These are phyloP conservation scores for Halocaridina rubra DNA, from an alignment of 2,888 invertebrate species.

Conservation along the genomic window DNA sequence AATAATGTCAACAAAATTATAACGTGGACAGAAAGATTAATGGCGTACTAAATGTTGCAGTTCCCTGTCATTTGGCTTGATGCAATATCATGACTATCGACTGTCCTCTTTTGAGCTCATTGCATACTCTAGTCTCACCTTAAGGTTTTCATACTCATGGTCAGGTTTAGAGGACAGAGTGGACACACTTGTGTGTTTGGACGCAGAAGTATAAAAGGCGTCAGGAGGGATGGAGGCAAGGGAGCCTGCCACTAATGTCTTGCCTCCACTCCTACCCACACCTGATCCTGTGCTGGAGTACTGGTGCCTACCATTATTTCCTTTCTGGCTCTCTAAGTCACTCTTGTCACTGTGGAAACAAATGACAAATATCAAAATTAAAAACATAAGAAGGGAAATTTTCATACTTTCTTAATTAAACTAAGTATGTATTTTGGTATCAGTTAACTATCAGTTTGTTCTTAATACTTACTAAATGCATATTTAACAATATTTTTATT, in stretches of 20 bases:
- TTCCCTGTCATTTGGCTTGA: no score
- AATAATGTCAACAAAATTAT: no score
- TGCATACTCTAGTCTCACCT: slow-evolving; percentile 45
- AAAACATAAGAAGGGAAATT: no score
- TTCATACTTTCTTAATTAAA: no score
- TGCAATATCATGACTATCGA: no score
- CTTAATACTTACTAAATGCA: no score
- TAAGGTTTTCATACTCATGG: slow-evolving; percentile 54
- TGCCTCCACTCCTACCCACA: slow-evolving; percentile 33
- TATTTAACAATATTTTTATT: no score
- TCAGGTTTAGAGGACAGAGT: slow-evolving; percentile 55
- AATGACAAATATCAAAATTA: no score
- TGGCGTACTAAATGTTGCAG: no score
- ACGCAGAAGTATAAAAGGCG: slow-evolving; percentile 47
- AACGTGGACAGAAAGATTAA: no score
- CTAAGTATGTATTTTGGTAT: no score
- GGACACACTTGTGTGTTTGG: slow-evolving; percentile 38
- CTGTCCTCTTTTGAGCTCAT: slow-evolving; percentile 18
- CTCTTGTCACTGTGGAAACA: slow-evolving; percentile 39
- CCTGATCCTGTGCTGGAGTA: slow-evolving; percentile 15
- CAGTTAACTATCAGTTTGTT: no score
- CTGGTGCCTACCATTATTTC: slow-evolving; percentile 50
- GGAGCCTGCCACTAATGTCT: background rate
- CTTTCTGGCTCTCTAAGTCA: slow-evolving; percentile 51
- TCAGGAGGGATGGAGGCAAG: slow-evolving; percentile 53